Evolutionary conservation across 1,140 invertebrate genomes (phyloP).

Genomic region (Drosophila fuyamai): DNA sequence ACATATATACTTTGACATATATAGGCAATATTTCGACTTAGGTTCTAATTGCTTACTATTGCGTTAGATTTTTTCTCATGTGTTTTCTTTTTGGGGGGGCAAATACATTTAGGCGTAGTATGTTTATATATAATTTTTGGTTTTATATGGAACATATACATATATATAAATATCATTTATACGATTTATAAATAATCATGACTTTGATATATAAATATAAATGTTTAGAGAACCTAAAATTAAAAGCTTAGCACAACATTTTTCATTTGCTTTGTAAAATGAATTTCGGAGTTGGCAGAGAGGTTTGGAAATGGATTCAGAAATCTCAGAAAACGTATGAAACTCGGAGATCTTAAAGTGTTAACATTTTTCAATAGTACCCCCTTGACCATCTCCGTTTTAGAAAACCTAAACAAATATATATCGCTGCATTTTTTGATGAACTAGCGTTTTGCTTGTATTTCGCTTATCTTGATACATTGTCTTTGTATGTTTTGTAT

Average conservation of each 20-base stretch:
- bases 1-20: slow-evolving; percentile 68
- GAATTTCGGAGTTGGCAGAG: slow-evolving; percentile 8
- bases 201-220: slow-evolving; percentile 62
- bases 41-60: slow-evolving; percentile 55
- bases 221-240: slow-evolving; percentile 58
- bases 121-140: slow-evolving; percentile 27
- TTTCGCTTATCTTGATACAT: slow-evolving; percentile 19
- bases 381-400: background rate
- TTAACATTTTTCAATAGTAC: background rate
- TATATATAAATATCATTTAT: slow-evolving; percentile 67
- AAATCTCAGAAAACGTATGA: background rate
- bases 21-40: slow-evolving; percentile 71
- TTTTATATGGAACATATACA: slow-evolving; percentile 72
- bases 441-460: slow-evolving; percentile 19
- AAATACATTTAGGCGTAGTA: slow-evolving; percentile 66
- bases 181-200: slow-evolving; percentile 61
- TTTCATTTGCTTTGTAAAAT: slow-evolving; percentile 17
- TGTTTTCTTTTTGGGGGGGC: slow-evolving; percentile 5
- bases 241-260: slow-evolving; percentile 74
- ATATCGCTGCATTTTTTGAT: slow-evolving; percentile 33
- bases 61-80: slow-evolving; percentile 6
- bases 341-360: too few species aligned
- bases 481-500: slow-evolving; percentile 34
- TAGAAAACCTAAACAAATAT: slow-evolving; percentile 11
- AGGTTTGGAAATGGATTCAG: slow-evolving; percentile 7